Conservation (phyloP, 2,113 vertebrate species). For the Tachuris rubrigastra region DNA sequence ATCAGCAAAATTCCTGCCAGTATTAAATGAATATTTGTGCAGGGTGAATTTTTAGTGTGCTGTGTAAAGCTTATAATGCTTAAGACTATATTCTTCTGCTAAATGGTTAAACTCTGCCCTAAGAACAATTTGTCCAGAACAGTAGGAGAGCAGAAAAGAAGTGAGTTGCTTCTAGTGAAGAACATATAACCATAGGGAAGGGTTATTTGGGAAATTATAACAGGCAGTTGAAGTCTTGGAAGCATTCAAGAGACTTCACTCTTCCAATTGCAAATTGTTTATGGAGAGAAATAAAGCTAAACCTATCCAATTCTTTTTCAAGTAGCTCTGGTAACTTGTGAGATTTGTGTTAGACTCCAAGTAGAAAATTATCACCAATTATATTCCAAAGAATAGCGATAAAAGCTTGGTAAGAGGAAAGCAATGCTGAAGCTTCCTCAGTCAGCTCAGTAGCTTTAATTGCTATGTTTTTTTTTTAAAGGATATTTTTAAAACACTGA, state of each 20-base stretch:
- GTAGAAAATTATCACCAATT: slow-evolving; percentile 16
- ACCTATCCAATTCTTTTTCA: not conserved
- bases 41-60: not conserved
- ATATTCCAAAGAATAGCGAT: slow-evolving; percentile 3
- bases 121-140: not conserved
- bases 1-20: not conserved
- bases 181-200: not conserved
- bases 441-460: not conserved
- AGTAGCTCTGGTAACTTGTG: not conserved
- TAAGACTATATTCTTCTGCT: not conserved
- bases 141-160: not conserved
- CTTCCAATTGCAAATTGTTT: not conserved
- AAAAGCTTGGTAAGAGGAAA: slow-evolving; percentile 1
- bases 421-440: not conserved
- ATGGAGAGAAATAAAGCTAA: slow-evolving; percentile 1
- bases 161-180: not conserved
- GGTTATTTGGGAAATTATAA: not conserved
- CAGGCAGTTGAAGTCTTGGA: not conserved
- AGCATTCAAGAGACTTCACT: not conserved
- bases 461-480: not conserved
- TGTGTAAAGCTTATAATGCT: not conserved
- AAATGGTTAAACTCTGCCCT: slow-evolving; percentile 1
- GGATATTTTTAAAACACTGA: not conserved
- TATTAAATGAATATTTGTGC: not conserved
- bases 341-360: slow-evolving; percentile 16